Conservation (phyloP, 1,140 invertebrate genomes). For the Drosophila tropicalis region DNA sequence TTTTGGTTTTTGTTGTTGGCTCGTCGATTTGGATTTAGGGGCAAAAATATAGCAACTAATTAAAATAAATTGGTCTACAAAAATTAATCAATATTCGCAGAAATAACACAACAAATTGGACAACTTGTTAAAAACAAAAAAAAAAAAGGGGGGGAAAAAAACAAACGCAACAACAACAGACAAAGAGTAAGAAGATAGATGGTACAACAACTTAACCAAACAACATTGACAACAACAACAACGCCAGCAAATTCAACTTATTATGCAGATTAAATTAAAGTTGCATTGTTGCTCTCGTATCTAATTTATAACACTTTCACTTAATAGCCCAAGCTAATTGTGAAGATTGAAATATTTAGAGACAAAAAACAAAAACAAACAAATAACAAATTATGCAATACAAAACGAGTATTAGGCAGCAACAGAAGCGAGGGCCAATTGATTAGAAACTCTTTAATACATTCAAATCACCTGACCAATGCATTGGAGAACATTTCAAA, state of each 20-base stretch:
- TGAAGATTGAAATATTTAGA: conserved; percentile 42
- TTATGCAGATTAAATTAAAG: conserved; percentile 45
- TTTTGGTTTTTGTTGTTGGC: conserved; percentile 32
- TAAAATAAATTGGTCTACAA: conserved; percentile 64
- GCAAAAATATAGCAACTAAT: conserved; percentile 71
- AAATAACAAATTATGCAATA: conserved; percentile 6
- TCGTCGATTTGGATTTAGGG: not conserved
- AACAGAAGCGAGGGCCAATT: conserved; percentile 7
- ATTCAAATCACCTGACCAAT: not conserved
- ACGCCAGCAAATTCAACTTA: conserved; percentile 38
- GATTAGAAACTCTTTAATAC: not conserved
- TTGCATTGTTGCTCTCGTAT: conserved; percentile 39
- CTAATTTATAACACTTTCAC: conserved; percentile 78
- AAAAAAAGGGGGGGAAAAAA: conserved; percentile 33
- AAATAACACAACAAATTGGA: conserved; percentile 30
- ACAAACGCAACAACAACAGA: conserved; percentile 26
- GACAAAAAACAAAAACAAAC: not conserved
- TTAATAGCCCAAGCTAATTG: conserved; percentile 68
- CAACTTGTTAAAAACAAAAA: conserved; percentile 23
- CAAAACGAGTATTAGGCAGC: conserved; percentile 15
- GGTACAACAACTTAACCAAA: conserved; percentile 27
- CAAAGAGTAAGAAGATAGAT: conserved; percentile 29
- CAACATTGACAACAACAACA: conserved; percentile 1
- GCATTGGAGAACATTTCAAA: not conserved
- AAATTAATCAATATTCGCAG: conserved; percentile 65